Conservation (phyloP, 2,888 invertebrate genomes). For the Diplolepis rosae region DNA sequence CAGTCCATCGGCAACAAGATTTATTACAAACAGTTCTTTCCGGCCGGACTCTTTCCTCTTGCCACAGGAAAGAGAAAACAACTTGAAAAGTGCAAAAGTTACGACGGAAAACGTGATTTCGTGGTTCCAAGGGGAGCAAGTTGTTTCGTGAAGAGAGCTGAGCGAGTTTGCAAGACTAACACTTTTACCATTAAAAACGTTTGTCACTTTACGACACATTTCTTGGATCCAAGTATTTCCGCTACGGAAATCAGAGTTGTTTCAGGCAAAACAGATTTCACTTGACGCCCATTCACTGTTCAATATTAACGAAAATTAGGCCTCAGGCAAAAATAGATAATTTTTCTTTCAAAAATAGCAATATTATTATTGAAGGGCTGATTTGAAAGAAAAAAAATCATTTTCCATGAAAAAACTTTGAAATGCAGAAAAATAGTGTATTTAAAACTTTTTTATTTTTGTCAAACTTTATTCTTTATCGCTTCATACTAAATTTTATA, state of each 20-base stretch:
- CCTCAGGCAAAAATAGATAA: too few relatives aligned
- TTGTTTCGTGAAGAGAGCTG: background rate
- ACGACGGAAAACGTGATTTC: slow-evolving; percentile 61
- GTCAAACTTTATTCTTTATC: too few relatives aligned
- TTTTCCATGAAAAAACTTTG: too few relatives aligned
- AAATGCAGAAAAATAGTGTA: too few relatives aligned
- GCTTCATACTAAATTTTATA: too few relatives aligned
- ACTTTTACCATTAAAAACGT: slow-evolving; percentile 19
- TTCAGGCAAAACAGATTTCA: background rate
- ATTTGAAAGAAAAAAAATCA: too few relatives aligned
- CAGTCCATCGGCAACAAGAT: slow-evolving; percentile 54
- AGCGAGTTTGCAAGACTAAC: slow-evolving; percentile 18
- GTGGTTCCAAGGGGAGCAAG: slow-evolving; percentile 53
- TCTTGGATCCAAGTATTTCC: slow-evolving; percentile 9
- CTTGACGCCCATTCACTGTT: too few relatives aligned
- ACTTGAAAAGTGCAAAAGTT: slow-evolving; percentile 60
- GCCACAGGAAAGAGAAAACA: slow-evolving; percentile 43
- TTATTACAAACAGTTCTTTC: slow-evolving; percentile 56
- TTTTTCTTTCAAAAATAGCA: too few relatives aligned
- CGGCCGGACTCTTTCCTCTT: slow-evolving; percentile 26
- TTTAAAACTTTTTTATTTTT: too few relatives aligned
- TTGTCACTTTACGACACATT: slow-evolving; percentile 25
- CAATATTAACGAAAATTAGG: too few relatives aligned
- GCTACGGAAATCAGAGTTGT: slow-evolving; percentile 7
- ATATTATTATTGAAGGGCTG: background rate